Evolutionary conservation across 23 tunicate genomes (phyloP).

Genomic region (Trididemnum clinides): DNA sequence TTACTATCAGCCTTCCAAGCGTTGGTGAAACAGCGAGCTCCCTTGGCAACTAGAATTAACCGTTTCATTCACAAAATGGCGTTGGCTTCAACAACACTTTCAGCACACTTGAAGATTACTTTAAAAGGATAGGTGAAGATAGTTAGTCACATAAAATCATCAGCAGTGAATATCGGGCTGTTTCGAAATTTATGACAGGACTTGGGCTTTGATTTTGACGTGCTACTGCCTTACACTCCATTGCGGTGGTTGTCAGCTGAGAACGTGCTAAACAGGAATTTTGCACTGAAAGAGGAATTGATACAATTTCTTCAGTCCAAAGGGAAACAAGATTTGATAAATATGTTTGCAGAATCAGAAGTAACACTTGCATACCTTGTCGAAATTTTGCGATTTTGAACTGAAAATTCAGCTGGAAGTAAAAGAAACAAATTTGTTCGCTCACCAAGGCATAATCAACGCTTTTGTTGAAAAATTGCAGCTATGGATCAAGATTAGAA

Average conservation of each 20-base stretch:
- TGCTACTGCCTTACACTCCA: not conserved
- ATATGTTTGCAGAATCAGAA: not conserved
- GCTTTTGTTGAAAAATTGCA: conserved; percentile 10
- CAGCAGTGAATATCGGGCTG: conserved; percentile 6
- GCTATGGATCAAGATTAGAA: not conserved
- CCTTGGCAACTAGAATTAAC: not conserved
- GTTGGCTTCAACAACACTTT: not conserved
- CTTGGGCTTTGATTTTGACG: not conserved
- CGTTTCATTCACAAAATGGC: not conserved
- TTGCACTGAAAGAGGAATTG: not conserved
- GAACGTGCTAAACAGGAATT: not conserved
- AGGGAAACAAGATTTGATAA: not conserved
- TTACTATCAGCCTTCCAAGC: not conserved
- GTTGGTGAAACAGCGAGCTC: not conserved
- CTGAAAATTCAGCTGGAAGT: not conserved
- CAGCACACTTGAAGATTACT: not conserved
- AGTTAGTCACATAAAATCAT: not conserved
- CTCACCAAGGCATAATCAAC: not conserved
- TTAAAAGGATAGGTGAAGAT: not conserved
- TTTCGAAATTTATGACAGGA: not conserved
- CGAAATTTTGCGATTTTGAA: not conserved
- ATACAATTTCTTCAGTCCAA: not conserved
- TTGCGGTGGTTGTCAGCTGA: not conserved
- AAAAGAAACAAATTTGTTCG: not conserved
- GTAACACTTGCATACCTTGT: not conserved